Evolutionary conservation across 2,797 vertebrate species (phyloP).

Genomic region (Ctenochaetus hawaiiensis): DNA sequence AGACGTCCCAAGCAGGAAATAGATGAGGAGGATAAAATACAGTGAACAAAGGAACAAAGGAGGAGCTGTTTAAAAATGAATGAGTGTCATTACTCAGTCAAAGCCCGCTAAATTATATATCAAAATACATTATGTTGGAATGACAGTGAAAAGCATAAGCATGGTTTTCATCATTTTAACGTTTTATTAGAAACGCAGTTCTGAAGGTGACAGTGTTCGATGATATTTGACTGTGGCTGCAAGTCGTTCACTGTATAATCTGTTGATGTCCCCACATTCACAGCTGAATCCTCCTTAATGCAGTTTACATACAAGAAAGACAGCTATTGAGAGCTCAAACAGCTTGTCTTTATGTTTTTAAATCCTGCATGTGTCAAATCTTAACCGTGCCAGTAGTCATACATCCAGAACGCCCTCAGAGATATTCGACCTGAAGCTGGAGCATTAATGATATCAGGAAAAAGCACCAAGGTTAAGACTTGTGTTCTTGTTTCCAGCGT

Average conservation of each 20-base stretch:
- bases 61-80: slow-evolving; percentile 40
- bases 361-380: background rate
- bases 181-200: slow-evolving; percentile 56
- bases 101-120: slow-evolving; percentile 34
- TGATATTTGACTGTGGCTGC: background rate
- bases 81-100: slow-evolving; percentile 23
- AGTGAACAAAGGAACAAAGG: slow-evolving; percentile 9
- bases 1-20: slow-evolving; percentile 33
- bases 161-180: background rate
- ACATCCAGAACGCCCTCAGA: background rate
- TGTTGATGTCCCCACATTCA: background rate
- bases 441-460: background rate
- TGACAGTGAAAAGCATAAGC: slow-evolving; percentile 10
- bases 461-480: slow-evolving; percentile 21
- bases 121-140: background rate
- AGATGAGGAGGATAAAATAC: background rate
- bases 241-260: background rate
- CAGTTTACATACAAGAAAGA: background rate
- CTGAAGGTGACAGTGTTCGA: slow-evolving; percentile 9
- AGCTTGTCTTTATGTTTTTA: background rate
- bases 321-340: background rate
- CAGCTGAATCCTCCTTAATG: background rate
- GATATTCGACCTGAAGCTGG: background rate
- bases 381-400: background rate
- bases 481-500: slow-evolving; percentile 18